Evolutionary conservation across 2,888 invertebrate species (phyloP).

Genomic region (Agrotis ipsilon): DNA sequence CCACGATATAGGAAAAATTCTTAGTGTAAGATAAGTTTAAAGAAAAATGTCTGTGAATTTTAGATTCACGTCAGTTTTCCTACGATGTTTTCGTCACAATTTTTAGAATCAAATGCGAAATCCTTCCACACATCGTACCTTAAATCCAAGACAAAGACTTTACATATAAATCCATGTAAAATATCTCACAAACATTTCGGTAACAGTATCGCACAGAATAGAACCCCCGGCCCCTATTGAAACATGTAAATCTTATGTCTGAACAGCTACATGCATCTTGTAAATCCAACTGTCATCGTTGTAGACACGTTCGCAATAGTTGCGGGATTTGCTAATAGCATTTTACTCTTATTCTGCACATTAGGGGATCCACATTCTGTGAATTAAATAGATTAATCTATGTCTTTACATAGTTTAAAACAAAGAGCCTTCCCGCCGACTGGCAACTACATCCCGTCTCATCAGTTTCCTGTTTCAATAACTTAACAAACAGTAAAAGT

Average conservation of each 20-base stretch:
- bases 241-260: constrained; percentile 18
- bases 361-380: neutral
- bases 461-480: too few relatives aligned
- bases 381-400: too few relatives aligned
- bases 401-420: too few relatives aligned
- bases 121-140: neutral
- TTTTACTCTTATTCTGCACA: constrained; percentile 46
- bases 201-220: constrained; percentile 11
- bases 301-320: constrained; percentile 40
- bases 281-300: constrained; percentile 39
- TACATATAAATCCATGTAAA: neutral
- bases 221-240: neutral
- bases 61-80: too few relatives aligned
- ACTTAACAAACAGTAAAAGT: too few relatives aligned
- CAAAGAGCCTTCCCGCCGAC: too few relatives aligned
- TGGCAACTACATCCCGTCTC: too few relatives aligned
- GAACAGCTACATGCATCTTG: constrained; percentile 14
- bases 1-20: too few relatives aligned
- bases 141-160: neutral
- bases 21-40: too few relatives aligned
- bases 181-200: neutral
- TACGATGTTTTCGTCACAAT: too few relatives aligned
- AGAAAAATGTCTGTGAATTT: too few relatives aligned
- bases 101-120: neutral
- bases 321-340: constrained; percentile 26